Evolutionary conservation across 2,888 invertebrate genomes (phyloP), one percentile per base, ranked within the genome.

Genomic region (Melipona bicolor): DNA sequence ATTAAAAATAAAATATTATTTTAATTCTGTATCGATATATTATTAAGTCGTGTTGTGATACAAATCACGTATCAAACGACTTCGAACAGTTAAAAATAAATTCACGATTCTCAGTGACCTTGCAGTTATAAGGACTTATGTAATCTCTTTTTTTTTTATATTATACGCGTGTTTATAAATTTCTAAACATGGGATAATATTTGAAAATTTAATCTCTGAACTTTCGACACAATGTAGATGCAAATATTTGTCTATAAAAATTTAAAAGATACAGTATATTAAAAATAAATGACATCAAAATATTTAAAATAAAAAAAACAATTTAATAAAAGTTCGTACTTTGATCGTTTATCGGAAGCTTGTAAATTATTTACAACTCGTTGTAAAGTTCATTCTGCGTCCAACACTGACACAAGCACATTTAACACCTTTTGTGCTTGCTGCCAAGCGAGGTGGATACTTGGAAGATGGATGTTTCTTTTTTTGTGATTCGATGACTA

Each of bases 401-500:
- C 50, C 54, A 21, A 61, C 4, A 43, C 49, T 80, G 9, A 36
- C 50, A 64, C 75, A 87, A 62, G 73, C 83, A 52, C 59, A 64
- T 69, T 62, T 77, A 5, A 11, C 19, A n/a, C 62, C 77, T 4
- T 15, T 24, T 4, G 3, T 6, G 52, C 32, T 27, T 27, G 13
- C 11, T 13, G 43, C 24, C 13, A 56, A 5, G 4, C 86, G 81
- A 32, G 89, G 89, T 2, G 88, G 84, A 49, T 71, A 79, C 9
- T 75, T 81, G 3, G 90, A 89, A 0, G 91, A 91, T 9, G 92
- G 92, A 80, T 91, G 91, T 64, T 87, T 89, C 69, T 76, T 88
- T n/a, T 83, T 90, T 27, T 78, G 74, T 0, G 88, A 52, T 61
- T 88, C 83, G 21, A 93, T 93, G 32, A 90, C 77, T 50, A 93